These are phyloP conservation scores for Notarius quadriscutis DNA, from an alignment of 2,113 vertebrate species.

Conservation along the genomic window DNA sequence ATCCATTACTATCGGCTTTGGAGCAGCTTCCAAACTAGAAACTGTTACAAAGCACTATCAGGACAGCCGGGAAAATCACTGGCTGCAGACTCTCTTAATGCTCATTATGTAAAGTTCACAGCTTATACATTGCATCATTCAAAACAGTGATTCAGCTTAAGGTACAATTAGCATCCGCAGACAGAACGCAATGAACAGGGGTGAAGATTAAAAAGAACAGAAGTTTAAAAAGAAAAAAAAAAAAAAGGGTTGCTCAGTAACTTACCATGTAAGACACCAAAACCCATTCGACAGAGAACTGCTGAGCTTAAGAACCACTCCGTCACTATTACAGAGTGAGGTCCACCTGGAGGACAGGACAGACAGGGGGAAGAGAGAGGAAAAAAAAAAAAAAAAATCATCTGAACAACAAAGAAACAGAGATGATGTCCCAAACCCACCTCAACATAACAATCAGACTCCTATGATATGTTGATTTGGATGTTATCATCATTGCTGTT, in stretches of 20 bases:
- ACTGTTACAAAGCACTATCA: not conserved
- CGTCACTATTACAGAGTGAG: slow-evolving; percentile 82
- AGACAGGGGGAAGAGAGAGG: not conserved
- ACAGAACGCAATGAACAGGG: not conserved
- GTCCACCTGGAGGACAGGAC: slow-evolving; percentile 77
- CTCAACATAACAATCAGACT: not conserved
- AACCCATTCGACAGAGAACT: slow-evolving; percentile 83
- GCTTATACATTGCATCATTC: not conserved
- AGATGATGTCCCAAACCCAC: not conserved
- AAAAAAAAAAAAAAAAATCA: not conserved
- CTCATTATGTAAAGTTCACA: not conserved
- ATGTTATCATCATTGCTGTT: not conserved
- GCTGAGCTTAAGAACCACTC: slow-evolving; percentile 85
- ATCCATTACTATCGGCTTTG: not conserved
- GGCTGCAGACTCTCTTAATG: not conserved
- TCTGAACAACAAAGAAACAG: not conserved
- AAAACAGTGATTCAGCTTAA: not conserved
- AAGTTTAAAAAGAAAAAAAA: not conserved
- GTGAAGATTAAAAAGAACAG: not conserved
- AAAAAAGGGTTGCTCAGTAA: not conserved
- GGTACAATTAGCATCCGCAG: not conserved
- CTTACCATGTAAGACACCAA: slow-evolving; percentile 86
- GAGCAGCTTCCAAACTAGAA: not conserved
- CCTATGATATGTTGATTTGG: not conserved
- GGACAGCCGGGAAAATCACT: not conserved